phyloP scores from a whole-genome alignment of 2,113 vertebrate genomes.

The Haplochromis burtoni region DNA sequence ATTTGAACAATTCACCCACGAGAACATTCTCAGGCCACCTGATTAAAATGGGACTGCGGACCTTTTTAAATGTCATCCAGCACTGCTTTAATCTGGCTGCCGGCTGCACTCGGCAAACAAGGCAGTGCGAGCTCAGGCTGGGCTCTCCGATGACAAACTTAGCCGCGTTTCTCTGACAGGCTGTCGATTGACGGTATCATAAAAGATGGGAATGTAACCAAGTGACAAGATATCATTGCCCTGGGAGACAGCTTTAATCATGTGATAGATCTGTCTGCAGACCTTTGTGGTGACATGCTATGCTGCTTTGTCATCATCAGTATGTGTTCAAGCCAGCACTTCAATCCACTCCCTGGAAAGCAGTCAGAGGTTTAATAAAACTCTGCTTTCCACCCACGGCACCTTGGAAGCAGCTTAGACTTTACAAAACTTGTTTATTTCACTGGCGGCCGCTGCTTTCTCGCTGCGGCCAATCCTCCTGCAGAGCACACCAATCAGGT shows the following conservation, averaged over 20 bases:
- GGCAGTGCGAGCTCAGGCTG: background rate
- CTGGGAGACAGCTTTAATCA: conserved; percentile 32
- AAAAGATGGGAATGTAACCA: conserved; percentile 26
- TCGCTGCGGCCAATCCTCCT: conserved; percentile 42
- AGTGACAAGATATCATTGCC: conserved; percentile 21
- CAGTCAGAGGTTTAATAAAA: conserved; percentile 13
- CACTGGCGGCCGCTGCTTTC: background rate
- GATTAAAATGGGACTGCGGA: conserved; percentile 9
- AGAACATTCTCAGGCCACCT: background rate
- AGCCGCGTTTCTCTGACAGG: background rate
- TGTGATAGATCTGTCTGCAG: conserved; percentile 43
- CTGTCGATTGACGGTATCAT: conserved; percentile 16
- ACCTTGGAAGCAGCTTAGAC: background rate
- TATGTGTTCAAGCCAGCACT: conserved; percentile 28
- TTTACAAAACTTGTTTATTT: conserved; percentile 14
- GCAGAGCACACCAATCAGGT: conserved; percentile 67
- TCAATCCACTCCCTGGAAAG: conserved; percentile 67
- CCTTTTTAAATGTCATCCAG: conserved; percentile 36
- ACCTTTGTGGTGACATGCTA: conserved; percentile 21
- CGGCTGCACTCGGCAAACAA: conserved; percentile 19
- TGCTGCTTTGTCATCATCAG: conserved; percentile 18
- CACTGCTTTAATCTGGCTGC: conserved; percentile 33
- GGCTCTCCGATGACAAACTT: conserved; percentile 3
- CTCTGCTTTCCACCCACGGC: background rate
- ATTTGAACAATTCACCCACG: background rate